Percentiles rank a stretch among this genome's conserved stretches.
Conservation (phyloP, 2,797 vertebrate genomes). For the Alfaro cultratus region DNA sequence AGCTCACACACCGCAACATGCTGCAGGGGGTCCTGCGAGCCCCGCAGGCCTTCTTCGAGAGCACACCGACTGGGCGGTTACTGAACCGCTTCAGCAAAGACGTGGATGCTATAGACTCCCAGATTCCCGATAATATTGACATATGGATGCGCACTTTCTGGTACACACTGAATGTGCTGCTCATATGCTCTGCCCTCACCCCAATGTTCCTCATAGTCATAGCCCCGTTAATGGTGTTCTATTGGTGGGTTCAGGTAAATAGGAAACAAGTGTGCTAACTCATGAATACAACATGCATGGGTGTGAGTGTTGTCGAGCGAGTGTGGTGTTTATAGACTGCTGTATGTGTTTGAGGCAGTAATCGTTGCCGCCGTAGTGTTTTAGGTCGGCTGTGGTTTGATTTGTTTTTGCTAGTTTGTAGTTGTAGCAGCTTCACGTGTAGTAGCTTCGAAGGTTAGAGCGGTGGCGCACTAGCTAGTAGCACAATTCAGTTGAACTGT, state of each 20-base stretch:
- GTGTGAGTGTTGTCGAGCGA: constrained; percentile 56
- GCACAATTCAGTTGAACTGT: constrained; percentile 11
- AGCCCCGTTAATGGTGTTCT: constrained; percentile 86
- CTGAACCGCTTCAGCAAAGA: constrained; percentile 88
- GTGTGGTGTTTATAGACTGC: constrained; percentile 44
- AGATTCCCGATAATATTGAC: constrained; percentile 85
- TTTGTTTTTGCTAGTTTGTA: constrained; percentile 26
- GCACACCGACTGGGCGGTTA: constrained; percentile 82
- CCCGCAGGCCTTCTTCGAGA: constrained; percentile 85
- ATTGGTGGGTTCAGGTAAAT: constrained; percentile 90
- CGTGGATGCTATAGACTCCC: constrained; percentile 83
- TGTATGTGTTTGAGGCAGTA: constrained; percentile 42
- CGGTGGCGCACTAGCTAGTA: constrained; percentile 28
- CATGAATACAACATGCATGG: constrained; percentile 75
- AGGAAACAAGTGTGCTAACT: constrained; percentile 79
- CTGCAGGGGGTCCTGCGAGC: constrained; percentile 82
- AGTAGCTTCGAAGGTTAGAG: constrained; percentile 12
- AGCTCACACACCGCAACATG: constrained; percentile 79
- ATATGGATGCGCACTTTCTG: constrained; percentile 89
- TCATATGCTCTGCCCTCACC: constrained; percentile 86
- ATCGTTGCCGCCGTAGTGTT: constrained; percentile 53
- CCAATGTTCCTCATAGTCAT: constrained; percentile 85
- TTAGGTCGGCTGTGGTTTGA: constrained; percentile 60
- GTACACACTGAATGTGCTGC: constrained; percentile 87
- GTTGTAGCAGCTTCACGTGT: neutral